A percentile compares a stretch with the other conserved stretches of the same genome.
Conservation (phyloP, 2,113 vertebrate species). For the Aphyosemion australe region DNA sequence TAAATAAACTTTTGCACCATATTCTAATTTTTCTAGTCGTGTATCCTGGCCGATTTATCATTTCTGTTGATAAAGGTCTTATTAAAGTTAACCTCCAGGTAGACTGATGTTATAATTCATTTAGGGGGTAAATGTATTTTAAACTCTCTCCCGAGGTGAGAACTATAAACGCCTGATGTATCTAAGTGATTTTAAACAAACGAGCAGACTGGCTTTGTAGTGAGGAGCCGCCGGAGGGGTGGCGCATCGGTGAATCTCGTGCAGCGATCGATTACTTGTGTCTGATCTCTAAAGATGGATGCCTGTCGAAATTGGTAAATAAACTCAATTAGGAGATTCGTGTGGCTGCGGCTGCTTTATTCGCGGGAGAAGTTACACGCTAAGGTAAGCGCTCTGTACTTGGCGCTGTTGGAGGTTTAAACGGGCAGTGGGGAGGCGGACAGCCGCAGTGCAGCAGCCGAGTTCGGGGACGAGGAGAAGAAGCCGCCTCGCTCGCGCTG, state of each 20-base stretch:
- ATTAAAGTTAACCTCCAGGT: no score
- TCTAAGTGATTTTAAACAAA: no score
- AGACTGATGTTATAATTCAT: no score
- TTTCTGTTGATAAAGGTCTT: no score
- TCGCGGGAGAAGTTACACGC: background rate
- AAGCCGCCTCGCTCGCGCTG: constrained; percentile 34
- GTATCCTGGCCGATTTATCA: no score
- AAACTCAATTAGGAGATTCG: constrained; percentile 57
- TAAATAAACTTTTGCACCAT: no score
- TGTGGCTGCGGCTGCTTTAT: background rate
- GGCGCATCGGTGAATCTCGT: constrained; percentile 26
- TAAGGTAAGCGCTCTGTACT: background rate
- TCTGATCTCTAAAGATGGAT: constrained; percentile 77
- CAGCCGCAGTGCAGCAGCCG: constrained; percentile 67
- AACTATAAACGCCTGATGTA: no score
- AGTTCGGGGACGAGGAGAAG: constrained; percentile 6
- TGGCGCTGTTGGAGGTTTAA: background rate
- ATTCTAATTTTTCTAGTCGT: no score
- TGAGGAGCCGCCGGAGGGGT: constrained; percentile 8
- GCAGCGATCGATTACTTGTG: constrained; percentile 74
- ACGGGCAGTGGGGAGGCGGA: constrained; percentile 3
- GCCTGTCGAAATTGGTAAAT: constrained; percentile 75
- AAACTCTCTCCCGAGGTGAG: no score
- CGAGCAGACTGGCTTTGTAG: no score
- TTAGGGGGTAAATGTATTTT: no score